Evolutionary conservation across 2,797 vertebrate genomes (phyloP).

Genomic region (Acrossocheilus wenchowensis): DNA sequence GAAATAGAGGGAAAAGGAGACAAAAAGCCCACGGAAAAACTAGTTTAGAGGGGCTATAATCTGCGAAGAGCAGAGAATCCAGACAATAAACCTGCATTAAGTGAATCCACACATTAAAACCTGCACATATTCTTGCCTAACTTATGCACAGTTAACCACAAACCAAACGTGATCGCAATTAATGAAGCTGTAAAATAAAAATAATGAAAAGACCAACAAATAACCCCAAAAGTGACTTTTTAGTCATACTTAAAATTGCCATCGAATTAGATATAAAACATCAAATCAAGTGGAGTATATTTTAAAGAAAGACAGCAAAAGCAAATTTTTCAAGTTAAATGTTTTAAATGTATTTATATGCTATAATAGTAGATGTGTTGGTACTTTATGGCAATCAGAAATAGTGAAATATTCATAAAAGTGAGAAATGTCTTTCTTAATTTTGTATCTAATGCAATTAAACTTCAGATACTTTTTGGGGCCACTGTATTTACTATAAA

Average conservation of each 20-base stretch:
- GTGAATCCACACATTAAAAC: slow-evolving; percentile 31
- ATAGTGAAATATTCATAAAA: slow-evolving; percentile 4
- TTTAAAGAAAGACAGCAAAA: not conserved
- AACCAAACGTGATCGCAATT: not conserved
- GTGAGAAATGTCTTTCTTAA: not conserved
- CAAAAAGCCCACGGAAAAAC: slow-evolving; percentile 58
- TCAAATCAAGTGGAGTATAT: not conserved
- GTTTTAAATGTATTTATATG: not conserved
- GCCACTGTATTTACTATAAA: not conserved
- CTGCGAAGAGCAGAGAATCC: slow-evolving; percentile 50
- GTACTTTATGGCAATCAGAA: not conserved
- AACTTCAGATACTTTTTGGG: not conserved
- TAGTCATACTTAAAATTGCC: not conserved
- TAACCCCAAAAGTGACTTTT: not conserved
- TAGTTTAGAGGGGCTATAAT: slow-evolving; percentile 58
- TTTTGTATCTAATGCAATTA: not conserved
- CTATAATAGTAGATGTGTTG: not conserved
- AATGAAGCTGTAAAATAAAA: not conserved
- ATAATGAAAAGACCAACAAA: not conserved
- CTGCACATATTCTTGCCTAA: slow-evolving; percentile 11
- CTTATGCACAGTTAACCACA: slow-evolving; percentile 6
- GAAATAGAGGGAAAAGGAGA: slow-evolving; percentile 64
- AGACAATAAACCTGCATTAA: slow-evolving; percentile 38
- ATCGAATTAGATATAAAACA: not conserved
- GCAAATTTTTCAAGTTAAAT: not conserved